phyloP scores from a whole-genome alignment of 2,797 vertebrate species.

The Distichodus sexfasciatus region DNA sequence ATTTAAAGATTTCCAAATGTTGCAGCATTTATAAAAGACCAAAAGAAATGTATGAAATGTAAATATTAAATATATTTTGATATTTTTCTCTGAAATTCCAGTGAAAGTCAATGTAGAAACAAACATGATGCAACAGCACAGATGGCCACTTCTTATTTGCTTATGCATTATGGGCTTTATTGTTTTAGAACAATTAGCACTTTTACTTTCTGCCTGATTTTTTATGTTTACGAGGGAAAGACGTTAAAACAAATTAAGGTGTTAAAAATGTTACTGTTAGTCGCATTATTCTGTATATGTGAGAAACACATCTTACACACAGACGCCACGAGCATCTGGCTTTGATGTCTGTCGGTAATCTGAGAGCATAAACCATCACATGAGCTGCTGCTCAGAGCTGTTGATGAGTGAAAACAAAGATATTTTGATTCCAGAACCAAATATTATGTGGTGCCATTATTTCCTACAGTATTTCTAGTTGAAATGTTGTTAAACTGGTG shows the following conservation, averaged over 20 bases:
- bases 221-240: no score
- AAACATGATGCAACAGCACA: neutral
- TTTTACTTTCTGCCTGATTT: no score
- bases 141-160: neutral
- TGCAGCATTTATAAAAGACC: neutral
- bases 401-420: neutral
- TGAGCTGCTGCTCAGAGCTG: neutral
- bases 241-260: neutral
- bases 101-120: neutral
- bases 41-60: no score
- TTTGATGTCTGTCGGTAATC: constrained; percentile 10
- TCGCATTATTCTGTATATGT: neutral
- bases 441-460: no score
- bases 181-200: neutral
- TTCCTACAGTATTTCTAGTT: no score
- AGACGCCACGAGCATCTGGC: neutral
- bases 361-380: neutral
- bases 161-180: neutral
- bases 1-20: neutral
- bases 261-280: neutral
- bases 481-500: no score
- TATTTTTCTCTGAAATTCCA: neutral
- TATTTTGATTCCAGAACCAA: neutral
- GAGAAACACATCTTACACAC: neutral
- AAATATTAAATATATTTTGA: no score